phyloP scores from a whole-genome alignment of 2,797 vertebrate genomes.

The Avahi laniger region DNA sequence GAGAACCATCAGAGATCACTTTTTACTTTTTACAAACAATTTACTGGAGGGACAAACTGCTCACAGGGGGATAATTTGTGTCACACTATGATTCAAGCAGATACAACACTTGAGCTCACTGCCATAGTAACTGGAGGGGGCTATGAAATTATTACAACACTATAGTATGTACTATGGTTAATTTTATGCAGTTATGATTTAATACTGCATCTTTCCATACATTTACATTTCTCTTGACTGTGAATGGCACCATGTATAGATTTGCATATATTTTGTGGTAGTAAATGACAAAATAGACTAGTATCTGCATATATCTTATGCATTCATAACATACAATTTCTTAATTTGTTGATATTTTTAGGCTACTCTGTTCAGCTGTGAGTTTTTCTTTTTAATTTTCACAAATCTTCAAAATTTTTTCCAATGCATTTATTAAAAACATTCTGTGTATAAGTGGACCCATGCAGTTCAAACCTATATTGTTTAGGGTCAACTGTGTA shows the following conservation, averaged over 20 bases:
- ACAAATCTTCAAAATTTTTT: not conserved
- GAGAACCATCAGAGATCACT: not conserved
- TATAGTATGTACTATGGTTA: not conserved
- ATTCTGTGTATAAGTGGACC: not conserved
- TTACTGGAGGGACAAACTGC: not conserved
- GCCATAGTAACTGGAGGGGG: not conserved
- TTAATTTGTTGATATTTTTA: not conserved
- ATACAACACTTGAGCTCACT: not conserved
- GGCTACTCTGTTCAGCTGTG: not conserved
- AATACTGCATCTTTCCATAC: not conserved
- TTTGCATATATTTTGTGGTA: not conserved
- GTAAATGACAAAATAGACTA: not conserved
- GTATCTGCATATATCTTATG: not conserved
- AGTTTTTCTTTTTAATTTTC: not conserved
- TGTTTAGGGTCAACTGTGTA: not conserved
- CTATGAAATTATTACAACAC: not conserved
- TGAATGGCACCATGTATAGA: not conserved
- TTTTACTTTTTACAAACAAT: not conserved
- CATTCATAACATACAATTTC: not conserved
- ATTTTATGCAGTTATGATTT: not conserved
- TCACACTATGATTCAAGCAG: not conserved
- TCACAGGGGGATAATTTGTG: not conserved
- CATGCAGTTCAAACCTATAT: not conserved
- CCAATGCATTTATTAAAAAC: not conserved
- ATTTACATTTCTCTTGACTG: not conserved